These are phyloP conservation scores for Nesidiocoris tenuis DNA, from an alignment of 2,888 invertebrate genomes.

Conservation along the genomic window DNA sequence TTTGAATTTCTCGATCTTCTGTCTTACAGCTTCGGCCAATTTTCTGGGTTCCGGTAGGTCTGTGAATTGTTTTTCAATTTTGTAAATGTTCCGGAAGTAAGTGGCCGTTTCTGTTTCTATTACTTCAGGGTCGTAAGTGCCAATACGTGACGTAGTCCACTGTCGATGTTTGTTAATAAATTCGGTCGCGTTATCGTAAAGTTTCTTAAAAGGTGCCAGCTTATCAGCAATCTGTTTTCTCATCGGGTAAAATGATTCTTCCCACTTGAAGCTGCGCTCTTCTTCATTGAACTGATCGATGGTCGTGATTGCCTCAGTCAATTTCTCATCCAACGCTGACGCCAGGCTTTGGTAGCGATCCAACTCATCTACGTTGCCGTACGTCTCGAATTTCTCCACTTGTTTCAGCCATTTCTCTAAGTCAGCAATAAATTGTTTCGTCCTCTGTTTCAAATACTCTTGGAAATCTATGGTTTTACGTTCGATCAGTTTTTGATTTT, in stretches of 20 bases:
- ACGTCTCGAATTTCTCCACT: conserved; percentile 80
- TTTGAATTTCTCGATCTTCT: conserved; percentile 82
- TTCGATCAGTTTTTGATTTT: conserved; percentile 75
- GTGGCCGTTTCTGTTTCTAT: conserved; percentile 78
- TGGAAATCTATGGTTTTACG: conserved; percentile 85
- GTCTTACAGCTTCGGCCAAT: conserved; percentile 67
- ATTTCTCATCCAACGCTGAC: conserved; percentile 69
- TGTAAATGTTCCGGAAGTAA: conserved; percentile 74
- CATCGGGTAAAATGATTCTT: conserved; percentile 82
- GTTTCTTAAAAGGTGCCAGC: conserved; percentile 78
- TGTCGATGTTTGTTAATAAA: conserved; percentile 77
- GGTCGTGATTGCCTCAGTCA: conserved; percentile 70
- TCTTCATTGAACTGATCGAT: conserved; percentile 91
- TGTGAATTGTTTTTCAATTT: conserved; percentile 82
- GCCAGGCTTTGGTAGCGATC: conserved; percentile 77
- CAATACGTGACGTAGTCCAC: conserved; percentile 85
- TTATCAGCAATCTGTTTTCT: conserved; percentile 72
- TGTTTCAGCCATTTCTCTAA: conserved; percentile 75
- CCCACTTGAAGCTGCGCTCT: conserved; percentile 84
- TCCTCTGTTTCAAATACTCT: conserved; percentile 71
- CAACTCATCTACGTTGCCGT: conserved; percentile 82
- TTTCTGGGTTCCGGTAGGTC: conserved; percentile 72
- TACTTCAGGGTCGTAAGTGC: conserved; percentile 80
- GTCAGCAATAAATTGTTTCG: conserved; percentile 79
- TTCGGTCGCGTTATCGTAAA: conserved; percentile 86